Evolutionary conservation across 2,797 vertebrate species (phyloP), one percentile per base, ranked within the genome.

Genomic region (Lutjanus campechanus): DNA sequence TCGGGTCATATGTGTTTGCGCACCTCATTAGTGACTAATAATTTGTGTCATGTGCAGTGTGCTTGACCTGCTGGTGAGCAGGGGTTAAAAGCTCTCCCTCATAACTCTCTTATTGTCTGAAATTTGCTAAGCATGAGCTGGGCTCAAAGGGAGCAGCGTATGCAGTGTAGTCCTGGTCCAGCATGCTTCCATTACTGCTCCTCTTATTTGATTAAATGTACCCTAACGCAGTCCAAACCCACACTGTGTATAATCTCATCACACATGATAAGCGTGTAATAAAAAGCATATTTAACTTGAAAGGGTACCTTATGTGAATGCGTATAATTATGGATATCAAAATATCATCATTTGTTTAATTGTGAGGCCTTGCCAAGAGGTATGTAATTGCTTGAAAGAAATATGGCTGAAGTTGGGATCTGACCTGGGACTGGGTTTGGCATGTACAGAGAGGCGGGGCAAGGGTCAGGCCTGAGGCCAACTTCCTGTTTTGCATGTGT

Each of bases 261-360:
- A 93, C 72, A 49, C 67, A 83, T 69, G 90, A 93, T 92, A 90
- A 88, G 88, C 91, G 72, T 95, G 88, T 94, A 95, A 96, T 93
- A 86, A 92, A 92, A 94, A 92, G 87, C 95, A 96, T 65, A 92
- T 93, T 93, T 36, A 59, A 93, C 92, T 92, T 95, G 85, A 96
- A 95, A 95, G 93, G 77, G 84, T n/a, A 82, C 81, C 89, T 89
- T 85, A 91, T 91, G 92, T 62, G 88, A 93, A 93, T 91, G 92
- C 91, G 81, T 92, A 88, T 94, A 93, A 95, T 95, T 93, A 86
- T 82, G 89, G 91, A 89, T 93, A 95, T 94, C 93, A 87, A 94
- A 95, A 94, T 93, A 93, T 89, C 93, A 92, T 94, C 75, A 89
- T 94, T 94, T 93, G 91, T 93, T 94, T 95, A 93, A 95, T 95